Evolutionary conservation across 2,113 vertebrate species (phyloP), one percentile per base, ranked within the genome.

Genomic region (Gallinago media): DNA sequence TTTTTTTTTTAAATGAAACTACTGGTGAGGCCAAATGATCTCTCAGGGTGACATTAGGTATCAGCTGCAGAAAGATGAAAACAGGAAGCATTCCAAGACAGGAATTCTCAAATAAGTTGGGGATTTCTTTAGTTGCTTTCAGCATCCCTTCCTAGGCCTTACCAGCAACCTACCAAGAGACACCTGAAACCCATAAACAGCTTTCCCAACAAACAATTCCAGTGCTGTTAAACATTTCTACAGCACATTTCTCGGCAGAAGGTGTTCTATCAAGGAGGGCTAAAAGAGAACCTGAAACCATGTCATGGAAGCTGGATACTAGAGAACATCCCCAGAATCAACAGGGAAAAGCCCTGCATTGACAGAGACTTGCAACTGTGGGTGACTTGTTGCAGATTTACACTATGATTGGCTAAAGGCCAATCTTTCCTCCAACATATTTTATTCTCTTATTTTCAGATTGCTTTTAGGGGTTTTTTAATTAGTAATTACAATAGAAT

Each of bases 221-320:
- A 70, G 11, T 83, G 93, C 88, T 95, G 63, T 74, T 76, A 85
- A 89, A 91, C 92, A 47, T 46, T 76, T 78, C 78, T 63, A 50
- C 42, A 70, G 50, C 75, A 52, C 3, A 4, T 42, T 56, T 92
- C 52, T 94, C 44, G 61, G 52, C 52, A 86, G 65, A 93, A 83
- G 58, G 78, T 83, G 44, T 73, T 85, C 54, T 59, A 74, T 70
- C 68, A 85, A 65, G 38, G 32, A 94, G 42, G 19, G 56, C 68
- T 87, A 75, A 77, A 81, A 78, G 56, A 81, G 55, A 96, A 77
- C 27, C 46, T 54, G 42, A 79, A 94, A 73, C 50, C 72, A 62
- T 6, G 34, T 79, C 63, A 66, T 18, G 80, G 58, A 75, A 88
- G 55, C 1, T 2, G 20, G 26, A 88, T 88, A 67, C 46, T 77